These are phyloP conservation scores for Deilephila porcellus DNA, from an alignment of 2,888 invertebrate genomes.

Conservation along the genomic window DNA sequence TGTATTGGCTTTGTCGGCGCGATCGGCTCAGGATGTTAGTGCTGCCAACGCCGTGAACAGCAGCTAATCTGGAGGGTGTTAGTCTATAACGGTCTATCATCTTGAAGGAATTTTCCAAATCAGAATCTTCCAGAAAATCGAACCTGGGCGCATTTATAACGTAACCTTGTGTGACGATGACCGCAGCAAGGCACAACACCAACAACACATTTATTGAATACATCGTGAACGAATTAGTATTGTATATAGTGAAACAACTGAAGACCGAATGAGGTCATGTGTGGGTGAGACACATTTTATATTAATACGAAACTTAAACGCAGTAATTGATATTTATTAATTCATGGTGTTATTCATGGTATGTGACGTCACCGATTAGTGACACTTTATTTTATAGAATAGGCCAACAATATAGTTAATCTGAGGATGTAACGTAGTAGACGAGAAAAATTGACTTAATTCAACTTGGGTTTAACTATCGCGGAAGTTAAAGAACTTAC, in stretches of 20 bases:
- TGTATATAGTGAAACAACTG: background rate
- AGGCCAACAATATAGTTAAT: background rate
- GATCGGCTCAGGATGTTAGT: background rate
- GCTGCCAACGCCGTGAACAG: background rate
- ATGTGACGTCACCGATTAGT: background rate
- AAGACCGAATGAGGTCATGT: background rate
- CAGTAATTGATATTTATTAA: background rate
- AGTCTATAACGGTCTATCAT: background rate
- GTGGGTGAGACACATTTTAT: background rate
- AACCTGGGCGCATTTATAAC: background rate
- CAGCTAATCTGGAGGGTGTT: too few relatives aligned
- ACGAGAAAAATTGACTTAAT: background rate
- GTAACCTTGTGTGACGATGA: background rate
- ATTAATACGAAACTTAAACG: background rate
- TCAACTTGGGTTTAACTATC: background rate
- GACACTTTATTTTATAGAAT: background rate
- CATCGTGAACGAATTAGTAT: background rate
- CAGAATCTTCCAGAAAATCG: background rate
- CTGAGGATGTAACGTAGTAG: background rate
- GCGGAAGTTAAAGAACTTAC: too few relatives aligned
- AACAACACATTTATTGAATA: background rate
- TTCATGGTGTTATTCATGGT: constrained; percentile 6
- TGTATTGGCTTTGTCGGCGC: background rate
- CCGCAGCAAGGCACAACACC: background rate
- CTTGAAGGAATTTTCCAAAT: background rate